These are phyloP conservation scores for Bedellia somnulentella DNA, from an alignment of 2,888 invertebrate species.

Conservation along the genomic window DNA sequence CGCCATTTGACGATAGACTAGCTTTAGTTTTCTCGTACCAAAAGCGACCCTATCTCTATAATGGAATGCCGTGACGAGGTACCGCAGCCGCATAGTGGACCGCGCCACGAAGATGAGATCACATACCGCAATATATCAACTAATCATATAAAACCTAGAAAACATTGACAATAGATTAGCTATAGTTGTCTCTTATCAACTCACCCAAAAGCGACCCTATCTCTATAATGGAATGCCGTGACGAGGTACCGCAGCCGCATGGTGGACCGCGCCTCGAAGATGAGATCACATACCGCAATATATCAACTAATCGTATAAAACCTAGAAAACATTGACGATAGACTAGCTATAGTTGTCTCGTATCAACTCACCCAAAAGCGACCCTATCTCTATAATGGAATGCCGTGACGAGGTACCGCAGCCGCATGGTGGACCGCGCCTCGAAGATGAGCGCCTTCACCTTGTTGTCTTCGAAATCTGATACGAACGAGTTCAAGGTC, in stretches of 20 bases:
- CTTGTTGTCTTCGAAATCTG: slow-evolving; percentile 89
- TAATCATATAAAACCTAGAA: no score
- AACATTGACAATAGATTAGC: no score
- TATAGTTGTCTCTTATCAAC: no score
- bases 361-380: slow-evolving; percentile 90
- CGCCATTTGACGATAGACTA: no score
- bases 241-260: slow-evolving; percentile 85
- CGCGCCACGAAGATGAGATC: slow-evolving; percentile 84
- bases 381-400: slow-evolving; percentile 84
- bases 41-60: slow-evolving; percentile 85
- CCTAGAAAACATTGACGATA: no score
- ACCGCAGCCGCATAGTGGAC: slow-evolving; percentile 76
- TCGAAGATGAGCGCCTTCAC: slow-evolving; percentile 89
- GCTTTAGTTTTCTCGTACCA: no score
- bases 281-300: slow-evolving; percentile 73
- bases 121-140: not conserved
- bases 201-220: slow-evolving; percentile 88
- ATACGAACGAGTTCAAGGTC: slow-evolving; percentile 76
- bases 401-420: slow-evolving; percentile 86
- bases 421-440: slow-evolving; percentile 71
- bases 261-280: slow-evolving; percentile 77
- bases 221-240: slow-evolving; percentile 83
- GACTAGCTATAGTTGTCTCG: no score
- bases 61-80: slow-evolving; percentile 85
- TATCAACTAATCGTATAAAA: no score